phyloP scores from a whole-genome alignment of 2,888 invertebrate species.

The Zygogramma bicolorata region DNA sequence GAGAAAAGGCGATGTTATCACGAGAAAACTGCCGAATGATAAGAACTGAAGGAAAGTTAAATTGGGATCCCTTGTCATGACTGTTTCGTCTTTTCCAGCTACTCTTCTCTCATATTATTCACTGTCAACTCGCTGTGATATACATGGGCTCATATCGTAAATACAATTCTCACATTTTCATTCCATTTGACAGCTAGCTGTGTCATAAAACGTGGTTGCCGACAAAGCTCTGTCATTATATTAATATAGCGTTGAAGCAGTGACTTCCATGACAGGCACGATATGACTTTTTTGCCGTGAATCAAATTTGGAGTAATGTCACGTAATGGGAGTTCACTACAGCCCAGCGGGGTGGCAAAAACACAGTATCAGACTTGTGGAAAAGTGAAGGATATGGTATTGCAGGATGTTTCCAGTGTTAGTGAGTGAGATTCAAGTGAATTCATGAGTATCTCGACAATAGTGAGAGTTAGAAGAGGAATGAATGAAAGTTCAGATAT shows the following conservation, averaged over 20 bases:
- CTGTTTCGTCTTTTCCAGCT: not conserved
- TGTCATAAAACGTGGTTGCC: not conserved
- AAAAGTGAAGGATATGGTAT: too few relatives aligned
- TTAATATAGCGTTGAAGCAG: not conserved
- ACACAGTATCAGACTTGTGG: too few relatives aligned
- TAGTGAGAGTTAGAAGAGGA: too few relatives aligned
- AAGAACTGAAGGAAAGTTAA: not conserved
- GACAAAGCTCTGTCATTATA: conserved; percentile 10
- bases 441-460: too few relatives aligned
- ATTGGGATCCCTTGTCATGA: not conserved
- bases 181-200: not conserved
- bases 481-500: too few relatives aligned
- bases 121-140: not conserved
- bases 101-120: not conserved
- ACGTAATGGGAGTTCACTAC: too few relatives aligned
- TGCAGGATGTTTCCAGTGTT: too few relatives aligned
- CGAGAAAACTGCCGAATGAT: not conserved
- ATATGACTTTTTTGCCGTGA: not conserved
- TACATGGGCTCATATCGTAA: not conserved
- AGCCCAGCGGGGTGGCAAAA: too few relatives aligned
- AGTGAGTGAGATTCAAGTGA: too few relatives aligned
- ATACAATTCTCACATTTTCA: not conserved
- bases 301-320: too few relatives aligned
- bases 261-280: not conserved
- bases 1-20: not conserved